phyloP scores from a whole-genome alignment of 1,140 invertebrate genomes.

The Lucilia cuprina region DNA sequence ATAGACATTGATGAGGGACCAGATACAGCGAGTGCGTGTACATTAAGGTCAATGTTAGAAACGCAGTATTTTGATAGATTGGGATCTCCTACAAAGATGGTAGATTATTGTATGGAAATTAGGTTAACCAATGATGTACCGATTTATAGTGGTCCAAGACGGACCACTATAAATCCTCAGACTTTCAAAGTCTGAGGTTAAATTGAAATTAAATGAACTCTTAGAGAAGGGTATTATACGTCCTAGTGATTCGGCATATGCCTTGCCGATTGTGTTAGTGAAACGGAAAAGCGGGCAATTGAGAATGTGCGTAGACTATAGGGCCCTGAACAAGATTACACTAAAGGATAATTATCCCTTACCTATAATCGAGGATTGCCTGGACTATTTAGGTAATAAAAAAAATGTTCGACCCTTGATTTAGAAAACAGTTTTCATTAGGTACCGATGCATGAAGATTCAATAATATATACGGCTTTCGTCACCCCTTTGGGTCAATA shows the following conservation, averaged over 20 bases:
- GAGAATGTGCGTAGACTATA: too few species aligned
- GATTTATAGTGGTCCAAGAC: neutral
- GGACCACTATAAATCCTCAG: too few species aligned
- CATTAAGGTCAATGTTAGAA: neutral
- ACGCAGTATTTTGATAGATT: neutral
- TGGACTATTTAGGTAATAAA: too few species aligned
- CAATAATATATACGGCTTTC: neutral
- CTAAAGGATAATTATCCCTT: too few species aligned
- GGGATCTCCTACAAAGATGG: neutral
- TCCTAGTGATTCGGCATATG: neutral
- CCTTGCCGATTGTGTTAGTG: too few species aligned
- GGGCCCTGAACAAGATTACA: too few species aligned
- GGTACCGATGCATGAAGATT: neutral
- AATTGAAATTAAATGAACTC: neutral
- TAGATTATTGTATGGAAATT: too few species aligned
- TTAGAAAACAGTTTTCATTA: neutral
- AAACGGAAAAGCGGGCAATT: too few species aligned
- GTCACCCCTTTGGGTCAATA: neutral
- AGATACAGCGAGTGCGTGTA: neutral
- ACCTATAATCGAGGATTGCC: too few species aligned
- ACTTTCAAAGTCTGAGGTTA: neutral
- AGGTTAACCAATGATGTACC: neutral
- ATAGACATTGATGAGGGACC: neutral
- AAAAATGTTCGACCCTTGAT: neutral
- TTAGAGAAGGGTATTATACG: neutral